These are phyloP conservation scores for Mormyrops boulengeri DNA, from an alignment of 2,797 vertebrate species.

Conservation along the genomic window DNA sequence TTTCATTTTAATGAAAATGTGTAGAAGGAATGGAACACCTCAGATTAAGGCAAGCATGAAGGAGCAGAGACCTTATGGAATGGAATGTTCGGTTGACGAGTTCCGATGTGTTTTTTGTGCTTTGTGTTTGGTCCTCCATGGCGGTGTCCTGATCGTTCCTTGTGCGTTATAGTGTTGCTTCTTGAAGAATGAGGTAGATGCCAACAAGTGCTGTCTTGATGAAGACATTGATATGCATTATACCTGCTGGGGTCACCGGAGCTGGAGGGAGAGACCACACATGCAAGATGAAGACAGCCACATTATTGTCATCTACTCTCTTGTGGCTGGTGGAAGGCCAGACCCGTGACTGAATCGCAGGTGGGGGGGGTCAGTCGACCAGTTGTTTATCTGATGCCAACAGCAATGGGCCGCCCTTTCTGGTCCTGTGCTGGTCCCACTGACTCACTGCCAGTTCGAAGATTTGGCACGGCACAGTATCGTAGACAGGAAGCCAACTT, in stretches of 20 bases:
- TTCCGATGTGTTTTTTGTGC: background rate
- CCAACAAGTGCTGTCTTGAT: background rate
- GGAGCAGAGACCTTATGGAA: background rate
- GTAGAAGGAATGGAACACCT: background rate
- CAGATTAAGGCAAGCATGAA: background rate
- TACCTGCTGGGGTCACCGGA: background rate
- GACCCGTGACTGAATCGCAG: background rate
- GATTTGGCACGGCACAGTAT: background rate
- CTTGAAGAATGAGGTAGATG: background rate
- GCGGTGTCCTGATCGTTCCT: background rate
- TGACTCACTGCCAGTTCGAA: slow-evolving; percentile 2
- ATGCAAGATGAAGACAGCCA: background rate
- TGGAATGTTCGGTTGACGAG: background rate
- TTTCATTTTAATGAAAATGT: background rate
- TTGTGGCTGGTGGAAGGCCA: background rate
- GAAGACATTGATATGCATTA: slow-evolving; percentile 1
- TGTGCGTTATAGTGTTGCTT: background rate
- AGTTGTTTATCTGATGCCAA: background rate
- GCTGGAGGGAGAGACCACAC: background rate
- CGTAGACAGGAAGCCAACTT: background rate
- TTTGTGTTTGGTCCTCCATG: background rate
- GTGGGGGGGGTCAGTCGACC: background rate
- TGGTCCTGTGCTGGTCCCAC: background rate
- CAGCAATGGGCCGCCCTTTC: background rate
- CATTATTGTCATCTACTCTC: background rate